Conservation (phyloP, 1,140 invertebrate species). For the Lethrus apterus region DNA sequence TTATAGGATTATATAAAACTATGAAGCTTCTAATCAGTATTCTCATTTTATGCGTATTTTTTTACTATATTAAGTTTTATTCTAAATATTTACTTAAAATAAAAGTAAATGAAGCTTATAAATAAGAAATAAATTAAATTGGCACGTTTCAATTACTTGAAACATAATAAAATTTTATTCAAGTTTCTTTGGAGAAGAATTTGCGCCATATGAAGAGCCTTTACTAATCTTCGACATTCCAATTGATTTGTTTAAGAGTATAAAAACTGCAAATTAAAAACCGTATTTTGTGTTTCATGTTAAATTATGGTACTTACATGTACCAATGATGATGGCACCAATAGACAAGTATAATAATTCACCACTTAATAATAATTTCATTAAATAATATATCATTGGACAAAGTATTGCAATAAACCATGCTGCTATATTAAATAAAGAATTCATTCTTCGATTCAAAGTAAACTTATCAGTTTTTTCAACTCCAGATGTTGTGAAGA, state of each 20-base stretch:
- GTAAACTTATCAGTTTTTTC: constrained; percentile 50
- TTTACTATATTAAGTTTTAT: no score
- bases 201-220: constrained; percentile 69
- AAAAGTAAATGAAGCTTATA: no score
- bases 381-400: constrained; percentile 62
- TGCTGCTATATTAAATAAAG: constrained; percentile 60
- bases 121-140: no score
- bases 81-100: no score
- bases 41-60: no score
- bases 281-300: neutral
- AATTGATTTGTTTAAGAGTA: constrained; percentile 66
- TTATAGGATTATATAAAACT: no score
- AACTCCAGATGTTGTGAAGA: constrained; percentile 67
- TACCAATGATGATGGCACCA: constrained; percentile 55
- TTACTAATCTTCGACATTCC: constrained; percentile 78
- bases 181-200: constrained; percentile 30
- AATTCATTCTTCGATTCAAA: constrained; percentile 51
- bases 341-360: constrained; percentile 64
- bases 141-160: no score
- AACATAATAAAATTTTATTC: no score
- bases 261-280: constrained; percentile 58
- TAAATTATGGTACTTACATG: constrained; percentile 63
- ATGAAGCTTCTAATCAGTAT: no score
- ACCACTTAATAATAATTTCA: constrained; percentile 61
- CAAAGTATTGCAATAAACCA: constrained; percentile 65